Percentiles rank a stretch among this genome's conserved stretches.
phyloP scores from a whole-genome alignment of 2,888 invertebrate genomes.

The Calephelis perditalis region DNA sequence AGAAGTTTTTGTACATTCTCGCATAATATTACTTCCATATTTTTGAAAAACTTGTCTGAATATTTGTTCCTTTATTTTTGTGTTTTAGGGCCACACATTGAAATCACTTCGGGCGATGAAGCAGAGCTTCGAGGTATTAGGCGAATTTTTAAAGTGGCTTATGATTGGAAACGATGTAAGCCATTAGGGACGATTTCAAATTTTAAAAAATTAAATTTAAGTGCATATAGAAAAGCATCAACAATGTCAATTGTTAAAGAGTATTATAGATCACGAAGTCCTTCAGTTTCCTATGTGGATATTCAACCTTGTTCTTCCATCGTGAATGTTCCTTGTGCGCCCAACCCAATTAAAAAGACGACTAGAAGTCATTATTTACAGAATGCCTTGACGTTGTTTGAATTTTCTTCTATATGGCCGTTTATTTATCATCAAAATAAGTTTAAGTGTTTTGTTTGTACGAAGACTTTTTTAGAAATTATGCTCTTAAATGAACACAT shows the following conservation, averaged over 20 bases:
- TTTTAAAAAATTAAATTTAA: constrained; percentile 47
- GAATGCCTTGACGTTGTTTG: constrained; percentile 60
- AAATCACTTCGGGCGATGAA: constrained; percentile 37
- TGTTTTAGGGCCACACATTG: constrained; percentile 60
- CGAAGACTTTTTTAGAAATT: constrained; percentile 58
- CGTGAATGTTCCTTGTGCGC: constrained; percentile 14
- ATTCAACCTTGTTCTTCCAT: constrained; percentile 17
- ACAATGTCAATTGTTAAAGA: constrained; percentile 26
- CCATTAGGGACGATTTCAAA: constrained; percentile 60
- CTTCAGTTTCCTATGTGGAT: constrained; percentile 42
- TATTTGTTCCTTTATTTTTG: constrained; percentile 44
- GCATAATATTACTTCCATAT: no score
- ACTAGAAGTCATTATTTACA: constrained; percentile 50
- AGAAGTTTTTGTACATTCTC: no score
- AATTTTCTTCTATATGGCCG: constrained; percentile 64
- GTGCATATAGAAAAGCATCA: constrained; percentile 41
- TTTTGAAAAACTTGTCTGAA: background rate
- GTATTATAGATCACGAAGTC: constrained; percentile 47
- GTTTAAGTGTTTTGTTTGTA: constrained; percentile 67
- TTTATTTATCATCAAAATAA: constrained; percentile 67
- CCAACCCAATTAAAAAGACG: constrained; percentile 36
- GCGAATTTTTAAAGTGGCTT: constrained; percentile 68
- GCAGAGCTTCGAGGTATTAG: constrained; percentile 47
- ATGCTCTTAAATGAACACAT: constrained; percentile 53
- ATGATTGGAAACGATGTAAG: constrained; percentile 64